Evolutionary conservation across 2,888 invertebrate species (phyloP).

Genomic region (Glaucopsyche alexis): DNA sequence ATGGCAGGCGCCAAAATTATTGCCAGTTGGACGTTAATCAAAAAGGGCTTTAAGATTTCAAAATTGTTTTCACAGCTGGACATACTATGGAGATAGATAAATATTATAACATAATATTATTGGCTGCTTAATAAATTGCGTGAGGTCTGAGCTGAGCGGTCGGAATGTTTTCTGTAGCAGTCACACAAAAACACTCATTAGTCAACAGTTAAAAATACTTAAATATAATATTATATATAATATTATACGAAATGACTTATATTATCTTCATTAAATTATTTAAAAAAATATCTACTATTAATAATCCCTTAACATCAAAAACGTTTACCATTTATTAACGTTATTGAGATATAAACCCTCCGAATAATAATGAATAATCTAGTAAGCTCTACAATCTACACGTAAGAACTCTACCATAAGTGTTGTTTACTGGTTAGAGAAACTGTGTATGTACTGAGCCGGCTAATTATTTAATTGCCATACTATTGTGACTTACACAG

Average conservation of each 20-base stretch:
- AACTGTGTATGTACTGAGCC: too few species aligned
- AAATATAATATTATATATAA: not conserved
- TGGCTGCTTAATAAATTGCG: not conserved
- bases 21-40: slow-evolving; percentile 25
- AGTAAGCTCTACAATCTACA: too few species aligned
- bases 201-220: not conserved
- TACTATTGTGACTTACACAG: too few species aligned
- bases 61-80: slow-evolving; percentile 15
- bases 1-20: slow-evolving; percentile 18
- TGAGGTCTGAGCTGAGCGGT: not conserved
- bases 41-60: slow-evolving; percentile 10
- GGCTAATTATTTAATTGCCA: too few species aligned
- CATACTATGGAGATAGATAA: not conserved
- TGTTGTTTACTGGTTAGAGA: too few species aligned
- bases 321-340: too few species aligned
- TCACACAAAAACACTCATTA: not conserved
- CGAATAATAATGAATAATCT: too few species aligned
- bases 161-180: not conserved
- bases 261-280: not conserved
- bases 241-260: too few species aligned
- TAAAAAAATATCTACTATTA: not conserved
- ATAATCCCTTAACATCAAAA: too few species aligned
- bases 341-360: too few species aligned
- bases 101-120: slow-evolving; percentile 3
- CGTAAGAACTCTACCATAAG: too few species aligned